Evolutionary conservation across 1,140 invertebrate species (phyloP), one percentile per base, ranked within the genome.

Genomic region (Proales similis): DNA sequence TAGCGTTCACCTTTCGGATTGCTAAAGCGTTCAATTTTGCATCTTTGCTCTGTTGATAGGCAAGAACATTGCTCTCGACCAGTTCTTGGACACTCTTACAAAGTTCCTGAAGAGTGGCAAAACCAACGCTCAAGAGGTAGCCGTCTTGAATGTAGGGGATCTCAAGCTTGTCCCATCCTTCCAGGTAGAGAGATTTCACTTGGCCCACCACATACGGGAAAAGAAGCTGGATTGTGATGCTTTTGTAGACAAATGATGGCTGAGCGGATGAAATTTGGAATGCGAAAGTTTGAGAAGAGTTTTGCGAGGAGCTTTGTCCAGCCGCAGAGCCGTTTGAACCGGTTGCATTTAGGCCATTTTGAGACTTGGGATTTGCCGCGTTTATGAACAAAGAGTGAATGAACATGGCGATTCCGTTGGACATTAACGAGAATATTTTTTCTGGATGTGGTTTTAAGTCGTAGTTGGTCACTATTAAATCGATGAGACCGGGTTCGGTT

Each of bases 121-220:
- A 95, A 0, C 90, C 90, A 22, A 95, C 81, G 0, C 90, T 93
- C 53, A 96, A 86, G 29, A 90, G 89, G 79, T 96, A 96, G 6
- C 91, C 91, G 67, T 95, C 90, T 11, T 88, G 86, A 66, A 95
- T 86, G 30, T 81, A 76, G 0, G 90, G 90, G n/a, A 90, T 86
- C 68, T 96, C 92, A 6, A 86, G 81, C 74, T 92, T 90, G 68
- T 97, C 92, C 66, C 93, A 75, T 85, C 92, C 87, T 73, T 97
- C 92, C 68, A 95, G 79, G 72, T 89, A 90, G 22, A 84, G 81
- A 42, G 87, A 83, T 80, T 88, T 90, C 0, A 86, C 82, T 68
- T 86, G 84, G 24, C 86, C 88, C 30, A 83, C 85, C n/a, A 85
- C 82, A 74, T 88, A 87, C 22, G 82, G 86, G 17, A 85, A 81